A percentile compares a stretch with the other conserved stretches of the same genome.
phyloP scores from a whole-genome alignment of 1,140 invertebrate species.

The Nephotettix cincticeps region DNA sequence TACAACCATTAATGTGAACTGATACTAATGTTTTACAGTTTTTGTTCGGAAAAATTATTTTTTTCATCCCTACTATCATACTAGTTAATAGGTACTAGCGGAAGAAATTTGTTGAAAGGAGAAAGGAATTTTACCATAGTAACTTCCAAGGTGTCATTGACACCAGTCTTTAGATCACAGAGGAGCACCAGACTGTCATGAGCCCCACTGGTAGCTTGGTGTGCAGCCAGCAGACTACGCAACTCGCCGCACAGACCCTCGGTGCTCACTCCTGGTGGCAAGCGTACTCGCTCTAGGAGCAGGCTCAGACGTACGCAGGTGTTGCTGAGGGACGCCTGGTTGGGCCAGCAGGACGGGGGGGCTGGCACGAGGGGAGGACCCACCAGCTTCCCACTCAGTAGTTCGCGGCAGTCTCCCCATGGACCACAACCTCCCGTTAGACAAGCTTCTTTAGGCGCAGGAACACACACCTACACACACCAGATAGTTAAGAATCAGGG shows the following conservation, averaged over 20 bases:
- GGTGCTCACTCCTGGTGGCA: constrained; percentile 65
- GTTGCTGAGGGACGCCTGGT: constrained; percentile 63
- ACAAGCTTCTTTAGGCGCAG: constrained; percentile 71
- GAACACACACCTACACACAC: constrained; percentile 81
- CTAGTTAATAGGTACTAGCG: too few relatives aligned
- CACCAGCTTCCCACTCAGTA: constrained; percentile 70
- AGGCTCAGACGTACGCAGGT: constrained; percentile 75
- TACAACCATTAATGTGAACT: too few relatives aligned
- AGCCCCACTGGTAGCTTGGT: constrained; percentile 53
- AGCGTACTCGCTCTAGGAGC: constrained; percentile 61
- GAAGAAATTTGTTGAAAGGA: too few relatives aligned
- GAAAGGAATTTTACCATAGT: constrained; percentile 83
- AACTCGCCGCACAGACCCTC: constrained; percentile 69
- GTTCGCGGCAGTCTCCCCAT: constrained; percentile 77
- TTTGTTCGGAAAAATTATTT: too few relatives aligned
- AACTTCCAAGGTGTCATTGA: constrained; percentile 83
- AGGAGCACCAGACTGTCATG: constrained; percentile 59
- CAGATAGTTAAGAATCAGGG: too few relatives aligned
- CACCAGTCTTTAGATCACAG: constrained; percentile 75
- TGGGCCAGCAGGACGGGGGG: constrained; percentile 76
- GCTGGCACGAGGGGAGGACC: constrained; percentile 72
- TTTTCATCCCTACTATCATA: too few relatives aligned
- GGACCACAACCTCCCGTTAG: constrained; percentile 72
- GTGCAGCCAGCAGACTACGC: constrained; percentile 63
- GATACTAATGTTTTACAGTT: too few relatives aligned